Evolutionary conservation across 2,888 invertebrate genomes (phyloP).

Genomic region (Noctuana brunneofusca): DNA sequence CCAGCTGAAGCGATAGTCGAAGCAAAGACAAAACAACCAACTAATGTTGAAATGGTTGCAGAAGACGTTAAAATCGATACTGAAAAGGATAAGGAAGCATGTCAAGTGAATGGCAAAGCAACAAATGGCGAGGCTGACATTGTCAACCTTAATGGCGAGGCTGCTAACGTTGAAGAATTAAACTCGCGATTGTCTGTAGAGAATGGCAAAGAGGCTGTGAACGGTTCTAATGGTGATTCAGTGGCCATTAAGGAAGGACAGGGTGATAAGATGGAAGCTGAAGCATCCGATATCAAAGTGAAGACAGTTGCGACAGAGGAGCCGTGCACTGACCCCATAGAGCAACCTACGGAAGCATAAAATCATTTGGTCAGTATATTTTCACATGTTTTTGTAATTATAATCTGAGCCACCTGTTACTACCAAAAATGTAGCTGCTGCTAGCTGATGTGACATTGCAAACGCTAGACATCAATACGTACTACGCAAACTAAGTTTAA

Average conservation of each 20-base stretch:
- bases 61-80: slow-evolving; percentile 45
- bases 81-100: slow-evolving; percentile 46
- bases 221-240: slow-evolving; percentile 46
- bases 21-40: slow-evolving; percentile 32
- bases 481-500: too few relatives aligned
- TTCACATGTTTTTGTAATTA: neutral
- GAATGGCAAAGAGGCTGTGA: slow-evolving; percentile 57
- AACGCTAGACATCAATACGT: too few relatives aligned
- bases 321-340: slow-evolving; percentile 67
- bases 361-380: slow-evolving; percentile 61
- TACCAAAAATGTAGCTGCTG: neutral
- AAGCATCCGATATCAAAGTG: slow-evolving; percentile 77
- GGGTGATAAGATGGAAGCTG: slow-evolving; percentile 64
- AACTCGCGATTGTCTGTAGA: slow-evolving; percentile 66
- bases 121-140: slow-evolving; percentile 59
- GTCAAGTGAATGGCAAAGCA: slow-evolving; percentile 65
- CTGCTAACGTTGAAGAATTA: slow-evolving; percentile 61
- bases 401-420: too few relatives aligned
- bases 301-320: slow-evolving; percentile 81
- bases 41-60: slow-evolving; percentile 37
- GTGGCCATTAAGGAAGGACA: slow-evolving; percentile 57
- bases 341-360: slow-evolving; percentile 81
- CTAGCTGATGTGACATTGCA: too few relatives aligned
- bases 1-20: slow-evolving; percentile 32
- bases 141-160: slow-evolving; percentile 62